Percentiles rank a stretch among this genome's conserved stretches.
These are phyloP conservation scores for Furnarius figulus DNA, from an alignment of 2,113 vertebrate species.

Conservation along the genomic window DNA sequence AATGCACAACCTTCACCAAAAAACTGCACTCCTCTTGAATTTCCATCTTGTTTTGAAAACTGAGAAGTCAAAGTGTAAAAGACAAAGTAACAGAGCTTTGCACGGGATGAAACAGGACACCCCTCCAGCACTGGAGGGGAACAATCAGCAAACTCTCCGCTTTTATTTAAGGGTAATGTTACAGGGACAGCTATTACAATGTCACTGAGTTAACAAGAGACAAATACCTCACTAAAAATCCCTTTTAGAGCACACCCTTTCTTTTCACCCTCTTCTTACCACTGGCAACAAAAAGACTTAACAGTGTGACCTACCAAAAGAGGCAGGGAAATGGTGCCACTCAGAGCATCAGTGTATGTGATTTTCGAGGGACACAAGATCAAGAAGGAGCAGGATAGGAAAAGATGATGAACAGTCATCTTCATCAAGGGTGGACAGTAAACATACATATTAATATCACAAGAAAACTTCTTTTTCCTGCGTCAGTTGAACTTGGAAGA, in stretches of 20 bases:
- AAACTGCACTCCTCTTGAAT: neutral
- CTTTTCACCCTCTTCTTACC: neutral
- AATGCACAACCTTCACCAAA: neutral
- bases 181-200: neutral
- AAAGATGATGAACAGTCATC: accelerated
- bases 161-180: neutral
- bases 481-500: neutral
- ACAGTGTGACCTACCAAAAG: neutral
- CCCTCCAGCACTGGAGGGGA: neutral
- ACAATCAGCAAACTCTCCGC: neutral
- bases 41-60: neutral
- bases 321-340: neutral
- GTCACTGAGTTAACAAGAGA: neutral
- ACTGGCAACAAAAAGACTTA: neutral
- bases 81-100: neutral
- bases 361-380: neutral
- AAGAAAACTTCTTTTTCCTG: neutral
- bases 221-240: neutral
- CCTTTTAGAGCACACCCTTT: neutral
- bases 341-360: neutral
- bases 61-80: neutral
- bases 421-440: neutral
- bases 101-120: neutral
- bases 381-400: neutral
- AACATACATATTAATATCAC: neutral